These are phyloP conservation scores for Cerastoderma edule DNA, from an alignment of 2,888 invertebrate genomes.

Conservation along the genomic window DNA sequence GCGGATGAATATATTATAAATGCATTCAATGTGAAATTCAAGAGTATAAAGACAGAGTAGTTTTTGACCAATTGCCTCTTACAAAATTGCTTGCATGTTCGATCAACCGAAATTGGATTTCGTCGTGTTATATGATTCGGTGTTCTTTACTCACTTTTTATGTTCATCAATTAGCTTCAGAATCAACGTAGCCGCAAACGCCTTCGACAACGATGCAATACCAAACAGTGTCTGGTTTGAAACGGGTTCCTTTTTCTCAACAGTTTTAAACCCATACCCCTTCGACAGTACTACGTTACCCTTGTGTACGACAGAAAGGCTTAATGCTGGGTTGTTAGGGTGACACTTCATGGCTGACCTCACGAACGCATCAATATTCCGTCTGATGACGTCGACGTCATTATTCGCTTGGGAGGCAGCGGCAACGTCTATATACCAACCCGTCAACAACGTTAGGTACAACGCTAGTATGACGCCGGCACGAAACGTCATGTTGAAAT, in stretches of 20 bases:
- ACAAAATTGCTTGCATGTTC: too few relatives aligned
- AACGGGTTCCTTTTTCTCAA: slow-evolving; percentile 50
- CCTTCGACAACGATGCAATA: slow-evolving; percentile 66
- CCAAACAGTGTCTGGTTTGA: slow-evolving; percentile 66
- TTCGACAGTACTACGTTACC: slow-evolving; percentile 44
- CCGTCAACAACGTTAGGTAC: too few relatives aligned
- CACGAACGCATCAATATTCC: slow-evolving; percentile 26
- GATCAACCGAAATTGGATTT: too few relatives aligned
- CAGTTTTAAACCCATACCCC: slow-evolving; percentile 60
- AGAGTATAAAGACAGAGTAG: too few relatives aligned
- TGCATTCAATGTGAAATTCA: too few relatives aligned
- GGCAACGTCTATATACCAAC: too few relatives aligned
- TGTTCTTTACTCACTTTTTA: slow-evolving; percentile 85
- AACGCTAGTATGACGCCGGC: too few relatives aligned
- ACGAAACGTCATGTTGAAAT: too few relatives aligned
- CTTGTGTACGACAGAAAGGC: slow-evolving; percentile 59
- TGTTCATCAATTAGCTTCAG: slow-evolving; percentile 62
- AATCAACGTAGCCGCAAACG: slow-evolving; percentile 64
- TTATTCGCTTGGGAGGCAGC: too few relatives aligned
- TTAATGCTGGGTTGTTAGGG: slow-evolving; percentile 58
- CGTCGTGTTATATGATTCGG: too few relatives aligned
- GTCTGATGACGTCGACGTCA: not conserved
- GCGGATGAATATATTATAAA: too few relatives aligned
- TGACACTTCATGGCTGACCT: slow-evolving; percentile 40
- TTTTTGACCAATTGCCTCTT: too few relatives aligned